Conservation (phyloP, 1,140 invertebrate genomes). For the Stegodyphus mimosarum region DNA sequence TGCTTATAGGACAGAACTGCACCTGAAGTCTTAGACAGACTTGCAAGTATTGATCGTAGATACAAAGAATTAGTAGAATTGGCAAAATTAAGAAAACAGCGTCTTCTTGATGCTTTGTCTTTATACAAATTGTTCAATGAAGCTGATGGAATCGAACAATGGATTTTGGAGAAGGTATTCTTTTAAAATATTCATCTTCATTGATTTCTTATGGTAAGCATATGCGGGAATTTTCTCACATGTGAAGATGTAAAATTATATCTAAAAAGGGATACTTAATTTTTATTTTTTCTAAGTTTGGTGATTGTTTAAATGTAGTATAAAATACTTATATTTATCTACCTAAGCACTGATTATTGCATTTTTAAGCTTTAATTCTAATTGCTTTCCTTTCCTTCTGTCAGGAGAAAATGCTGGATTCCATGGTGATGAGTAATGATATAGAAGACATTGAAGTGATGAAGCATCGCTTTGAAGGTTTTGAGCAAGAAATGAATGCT, state of each 20-base stretch:
- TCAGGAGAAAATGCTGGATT: conserved; percentile 93
- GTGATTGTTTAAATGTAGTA: too few species aligned
- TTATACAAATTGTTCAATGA: conserved; percentile 97
- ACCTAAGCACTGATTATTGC: too few species aligned
- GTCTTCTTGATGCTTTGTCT: conserved; percentile 94
- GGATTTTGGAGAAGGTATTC: conserved; percentile 93
- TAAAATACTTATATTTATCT: too few species aligned
- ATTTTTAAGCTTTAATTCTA: too few species aligned
- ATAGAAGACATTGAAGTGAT: conserved; percentile 99
- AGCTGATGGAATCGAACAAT: conserved; percentile 97
- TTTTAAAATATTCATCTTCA: background rate
- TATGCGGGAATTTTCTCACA: too few species aligned
- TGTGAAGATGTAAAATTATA: too few species aligned
- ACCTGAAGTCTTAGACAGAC: conserved; percentile 82
- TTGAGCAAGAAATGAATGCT: conserved; percentile 99
- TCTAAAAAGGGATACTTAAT: background rate
- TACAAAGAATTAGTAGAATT: conserved; percentile 96
- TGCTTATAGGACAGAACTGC: conserved; percentile 79
- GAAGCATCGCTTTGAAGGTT: conserved; percentile 99
- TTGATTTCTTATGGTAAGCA: too few species aligned
- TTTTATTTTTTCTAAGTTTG: background rate
- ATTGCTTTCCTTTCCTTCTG: conserved; percentile 13
- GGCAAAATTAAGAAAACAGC: conserved; percentile 93
- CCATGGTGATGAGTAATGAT: conserved; percentile 93
- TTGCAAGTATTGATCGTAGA: conserved; percentile 92